phyloP scores from a whole-genome alignment of 2,797 vertebrate species.

The Rhincodon typus region DNA sequence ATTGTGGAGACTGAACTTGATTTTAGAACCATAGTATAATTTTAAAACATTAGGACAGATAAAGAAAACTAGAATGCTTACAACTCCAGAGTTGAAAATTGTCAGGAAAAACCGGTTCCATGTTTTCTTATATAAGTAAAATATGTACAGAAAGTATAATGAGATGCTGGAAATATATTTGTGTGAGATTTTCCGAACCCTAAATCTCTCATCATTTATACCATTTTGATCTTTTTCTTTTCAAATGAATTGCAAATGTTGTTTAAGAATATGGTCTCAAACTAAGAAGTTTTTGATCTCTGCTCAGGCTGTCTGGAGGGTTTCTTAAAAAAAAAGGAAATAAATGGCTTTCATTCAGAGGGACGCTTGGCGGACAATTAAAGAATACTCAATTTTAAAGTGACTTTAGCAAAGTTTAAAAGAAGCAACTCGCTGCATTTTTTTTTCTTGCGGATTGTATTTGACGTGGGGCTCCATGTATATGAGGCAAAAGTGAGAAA shows the following conservation, averaged over 20 bases:
- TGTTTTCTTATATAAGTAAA: background rate
- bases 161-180: background rate
- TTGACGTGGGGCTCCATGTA: background rate
- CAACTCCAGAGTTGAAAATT: background rate
- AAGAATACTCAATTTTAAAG: background rate
- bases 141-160: background rate
- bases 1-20: background rate
- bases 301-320: background rate
- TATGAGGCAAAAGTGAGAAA: background rate
- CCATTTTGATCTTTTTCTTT: background rate
- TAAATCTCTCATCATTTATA: background rate
- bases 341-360: background rate
- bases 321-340: background rate
- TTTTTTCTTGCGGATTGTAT: background rate
- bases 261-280: background rate
- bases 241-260: background rate
- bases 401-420: background rate
- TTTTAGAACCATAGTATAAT: background rate
- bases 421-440: background rate
- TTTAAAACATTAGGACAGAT: background rate
- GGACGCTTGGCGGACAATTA: background rate
- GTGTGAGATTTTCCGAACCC: background rate
- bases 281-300: background rate
- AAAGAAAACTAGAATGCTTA: background rate
- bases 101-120: background rate